Conservation (phyloP, 2,797 vertebrate genomes). For the Pagetopsis macropterus region DNA sequence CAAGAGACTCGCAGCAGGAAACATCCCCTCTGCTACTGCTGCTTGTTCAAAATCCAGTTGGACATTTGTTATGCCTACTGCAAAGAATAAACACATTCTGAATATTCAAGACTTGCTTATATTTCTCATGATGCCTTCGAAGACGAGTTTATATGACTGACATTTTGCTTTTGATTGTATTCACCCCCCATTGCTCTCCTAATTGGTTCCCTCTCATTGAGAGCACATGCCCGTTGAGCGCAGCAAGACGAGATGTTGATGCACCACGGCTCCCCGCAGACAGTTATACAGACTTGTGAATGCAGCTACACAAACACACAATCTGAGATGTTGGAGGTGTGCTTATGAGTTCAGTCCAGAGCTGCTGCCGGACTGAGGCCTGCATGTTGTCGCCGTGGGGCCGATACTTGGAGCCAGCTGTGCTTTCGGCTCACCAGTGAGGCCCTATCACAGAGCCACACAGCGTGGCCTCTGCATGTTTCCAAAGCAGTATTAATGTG, state of each 20-base stretch:
- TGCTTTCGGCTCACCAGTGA: slow-evolving; percentile 15
- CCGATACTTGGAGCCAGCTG: slow-evolving; percentile 14
- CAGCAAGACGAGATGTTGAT: not conserved
- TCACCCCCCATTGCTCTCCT: slow-evolving; percentile 35
- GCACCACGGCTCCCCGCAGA: slow-evolving; percentile 22
- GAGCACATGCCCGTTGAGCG: slow-evolving; percentile 24
- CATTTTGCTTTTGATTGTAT: slow-evolving; percentile 46
- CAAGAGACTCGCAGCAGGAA: slow-evolving; percentile 20
- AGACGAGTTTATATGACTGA: slow-evolving; percentile 38
- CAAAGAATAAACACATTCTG: not conserved
- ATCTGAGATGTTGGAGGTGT: slow-evolving; percentile 8
- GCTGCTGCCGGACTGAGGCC: slow-evolving; percentile 38
- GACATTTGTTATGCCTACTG: slow-evolving; percentile 17
- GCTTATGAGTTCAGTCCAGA: slow-evolving; percentile 40
- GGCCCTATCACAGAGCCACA: slow-evolving; percentile 34
- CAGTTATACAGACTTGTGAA: slow-evolving; percentile 3
- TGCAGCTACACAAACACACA: slow-evolving; percentile 16
- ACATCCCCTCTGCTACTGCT: slow-evolving; percentile 20
- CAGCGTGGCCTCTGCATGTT: not conserved
- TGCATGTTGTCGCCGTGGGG: not conserved
- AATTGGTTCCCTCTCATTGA: slow-evolving; percentile 51
- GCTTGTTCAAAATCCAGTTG: slow-evolving; percentile 25
- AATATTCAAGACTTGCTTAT: slow-evolving; percentile 26
- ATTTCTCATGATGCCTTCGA: slow-evolving; percentile 23
- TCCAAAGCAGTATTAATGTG: not conserved